Evolutionary conservation across 2,888 invertebrate genomes (phyloP), one percentile per base, ranked within the genome.

Genomic region (Neoascia interrupta): DNA sequence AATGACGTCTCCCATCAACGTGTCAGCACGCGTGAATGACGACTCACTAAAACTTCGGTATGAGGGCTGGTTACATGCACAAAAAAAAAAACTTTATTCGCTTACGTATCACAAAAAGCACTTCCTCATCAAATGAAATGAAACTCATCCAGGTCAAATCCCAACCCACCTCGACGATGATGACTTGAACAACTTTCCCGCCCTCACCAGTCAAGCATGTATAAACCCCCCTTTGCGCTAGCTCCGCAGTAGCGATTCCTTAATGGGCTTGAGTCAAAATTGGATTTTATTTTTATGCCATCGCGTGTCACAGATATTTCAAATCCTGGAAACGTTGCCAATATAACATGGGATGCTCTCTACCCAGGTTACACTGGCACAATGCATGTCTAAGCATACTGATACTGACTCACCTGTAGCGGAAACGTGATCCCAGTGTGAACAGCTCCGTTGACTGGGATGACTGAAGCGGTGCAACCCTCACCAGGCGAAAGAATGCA

Each of bases 401-500:
- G 2, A 8, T 4, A 2, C n/a, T 0, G 13, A 45, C 86, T 86
- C 90, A 93, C 94, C 94, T 94, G 90, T 93, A 94, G 87, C 95
- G 91, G 85, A 95, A 92, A 87, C 95, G 92, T 81, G 95, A 93
- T 83, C 95, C 94, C 81, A 95, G 89, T 43, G 94, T 92, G 89
- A 95, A 94, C 83, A 95, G 92, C 85, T 94, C 94, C 54, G 93
- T 92, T 72, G 88, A 85, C 81, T 87, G 87, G 31, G 87, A 88
- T 69, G 90, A 90, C 58, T 90, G 90, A 34, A 91, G 88, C 5
- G 95, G 93, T 15, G 94, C 92, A 28, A 94, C 93, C 87, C 95
- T 95, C 87, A 96, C 95, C 84, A 96, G 90, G 73, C 96, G 92
- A 90, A 96, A 97, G 90, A 97, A 96, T 31, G 96, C 95, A 90